phyloP scores from a whole-genome alignment of 2,113 vertebrate genomes.

The Antigone vipio region DNA sequence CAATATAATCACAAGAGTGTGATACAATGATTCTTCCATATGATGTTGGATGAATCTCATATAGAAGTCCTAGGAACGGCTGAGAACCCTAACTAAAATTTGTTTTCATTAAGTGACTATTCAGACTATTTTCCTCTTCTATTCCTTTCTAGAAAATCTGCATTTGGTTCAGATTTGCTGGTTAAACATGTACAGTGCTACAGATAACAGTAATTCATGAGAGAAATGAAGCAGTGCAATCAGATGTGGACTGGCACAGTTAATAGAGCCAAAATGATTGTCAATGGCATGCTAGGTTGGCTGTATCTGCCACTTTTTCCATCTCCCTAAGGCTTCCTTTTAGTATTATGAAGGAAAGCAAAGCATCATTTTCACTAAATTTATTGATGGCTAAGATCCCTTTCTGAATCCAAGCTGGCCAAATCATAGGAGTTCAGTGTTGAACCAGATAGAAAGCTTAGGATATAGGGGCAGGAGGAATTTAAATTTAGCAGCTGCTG shows the following conservation, averaged over 20 bases:
- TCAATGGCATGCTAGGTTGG: neutral
- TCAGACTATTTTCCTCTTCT: neutral
- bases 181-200: neutral
- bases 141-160: neutral
- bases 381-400: slow-evolving; percentile 9
- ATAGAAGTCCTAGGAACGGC: neutral
- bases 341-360: neutral
- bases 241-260: neutral
- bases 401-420: neutral
- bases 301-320: neutral
- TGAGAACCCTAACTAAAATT: neutral
- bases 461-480: neutral
- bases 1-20: neutral
- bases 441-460: slow-evolving; percentile 39
- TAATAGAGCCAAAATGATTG: neutral
- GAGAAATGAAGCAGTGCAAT: neutral
- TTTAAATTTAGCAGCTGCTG: slow-evolving; percentile 49
- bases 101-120: neutral
- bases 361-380: neutral
- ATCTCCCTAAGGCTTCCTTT: neutral
- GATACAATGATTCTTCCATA: neutral
- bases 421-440: slow-evolving; percentile 5
- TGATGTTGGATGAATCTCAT: neutral
- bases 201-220: neutral
- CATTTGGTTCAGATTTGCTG: neutral